These are phyloP conservation scores for Silurus glanis DNA, from an alignment of 2,113 vertebrate genomes.

Conservation along the genomic window DNA sequence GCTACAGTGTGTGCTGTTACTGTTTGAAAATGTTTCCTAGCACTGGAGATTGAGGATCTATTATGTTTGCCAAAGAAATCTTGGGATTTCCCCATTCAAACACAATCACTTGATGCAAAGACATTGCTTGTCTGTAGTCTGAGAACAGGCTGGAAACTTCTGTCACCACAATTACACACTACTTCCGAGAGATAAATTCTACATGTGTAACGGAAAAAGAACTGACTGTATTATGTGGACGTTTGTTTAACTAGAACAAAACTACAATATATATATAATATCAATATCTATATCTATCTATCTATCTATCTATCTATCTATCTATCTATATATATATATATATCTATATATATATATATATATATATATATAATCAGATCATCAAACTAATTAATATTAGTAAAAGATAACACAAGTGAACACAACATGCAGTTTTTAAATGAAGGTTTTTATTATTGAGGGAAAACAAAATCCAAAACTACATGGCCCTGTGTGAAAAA, in stretches of 20 bases:
- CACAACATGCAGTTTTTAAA: too few relatives aligned
- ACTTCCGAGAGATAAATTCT: background rate
- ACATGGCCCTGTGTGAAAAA: too few relatives aligned
- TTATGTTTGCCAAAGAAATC: conserved; percentile 8
- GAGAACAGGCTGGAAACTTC: background rate
- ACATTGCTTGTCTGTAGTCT: background rate
- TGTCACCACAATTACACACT: background rate
- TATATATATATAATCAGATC: too few relatives aligned
- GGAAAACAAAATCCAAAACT: too few relatives aligned
- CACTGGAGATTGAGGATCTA: background rate
- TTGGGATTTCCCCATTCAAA: background rate
- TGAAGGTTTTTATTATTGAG: too few relatives aligned
- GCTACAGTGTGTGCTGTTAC: background rate
- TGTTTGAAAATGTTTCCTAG: background rate
- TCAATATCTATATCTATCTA: too few relatives aligned
- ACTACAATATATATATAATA: too few relatives aligned
- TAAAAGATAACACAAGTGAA: too few relatives aligned
- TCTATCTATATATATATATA: too few relatives aligned
- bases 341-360: too few relatives aligned
- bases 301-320: too few relatives aligned
- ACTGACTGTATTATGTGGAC: background rate
- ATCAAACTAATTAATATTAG: too few relatives aligned
- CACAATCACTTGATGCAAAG: background rate
- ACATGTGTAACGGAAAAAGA: background rate
- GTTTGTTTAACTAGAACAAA: background rate